Evolutionary conservation across 1,140 invertebrate species (phyloP), one percentile per base, ranked within the genome.

Genomic region (Drosophila truncata): DNA sequence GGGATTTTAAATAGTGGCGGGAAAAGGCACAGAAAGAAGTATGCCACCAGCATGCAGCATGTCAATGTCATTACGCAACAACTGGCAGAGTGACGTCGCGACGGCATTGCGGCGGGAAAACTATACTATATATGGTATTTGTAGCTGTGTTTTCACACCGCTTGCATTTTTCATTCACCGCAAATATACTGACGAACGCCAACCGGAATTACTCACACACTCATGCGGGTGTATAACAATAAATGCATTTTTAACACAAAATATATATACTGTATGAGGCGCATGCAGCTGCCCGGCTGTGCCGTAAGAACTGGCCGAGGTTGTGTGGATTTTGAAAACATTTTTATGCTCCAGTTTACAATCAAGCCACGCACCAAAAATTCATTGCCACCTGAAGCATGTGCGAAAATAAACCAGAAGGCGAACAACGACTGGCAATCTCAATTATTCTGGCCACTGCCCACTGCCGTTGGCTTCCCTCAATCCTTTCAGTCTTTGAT

Each of bases 321-420:
- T 42, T n/a, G 44, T 46, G 67, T 47, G 65, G 54, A 61, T 84
- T 78, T 78, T 59, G 80, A 78, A 88, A 87, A 71, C 82, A 77
- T 88, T 90, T 88, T 88, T 81, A 81, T 88, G 84, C 84, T 88
- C 84, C 84, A 88, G 88, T 90, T 88, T 88, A 69, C 84, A 88
- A 88, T 88, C 78, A 88, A 84, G 80, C 77, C 85, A 88, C 84
- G 84, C 84, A 88, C 84, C 67, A 88, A 76, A 88, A 81, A 90
- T 78, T 88, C 84, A 90, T 90, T 84, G 77, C 84, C 85, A 90
- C 78, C 85, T 84, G 85, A 90, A 88, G 84, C 84, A 88, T 90
- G 63, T 69, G 55, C 47, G 35, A 72, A 29, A 50, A 60, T 60
- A 72, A 72, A 60, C 20, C 69, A 37, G 35, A 71, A 69, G 50